These are phyloP conservation scores for Oreonectes daqikongensis DNA, from an alignment of 2,797 vertebrate species.

Conservation along the genomic window DNA sequence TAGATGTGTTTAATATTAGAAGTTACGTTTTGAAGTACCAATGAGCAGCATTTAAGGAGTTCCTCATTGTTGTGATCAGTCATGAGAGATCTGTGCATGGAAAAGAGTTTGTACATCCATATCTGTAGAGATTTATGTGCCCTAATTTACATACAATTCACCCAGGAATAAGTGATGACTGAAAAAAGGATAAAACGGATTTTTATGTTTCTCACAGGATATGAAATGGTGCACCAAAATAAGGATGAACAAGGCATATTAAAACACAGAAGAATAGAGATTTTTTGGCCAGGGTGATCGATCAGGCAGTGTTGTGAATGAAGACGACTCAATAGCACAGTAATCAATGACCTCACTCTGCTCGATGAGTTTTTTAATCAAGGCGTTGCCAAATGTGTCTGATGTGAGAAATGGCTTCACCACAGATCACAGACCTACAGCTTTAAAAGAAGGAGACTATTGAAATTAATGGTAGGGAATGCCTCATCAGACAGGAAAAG, in stretches of 20 bases:
- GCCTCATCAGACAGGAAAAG: conserved; percentile 18
- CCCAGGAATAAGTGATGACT: background rate
- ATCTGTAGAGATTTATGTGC: background rate
- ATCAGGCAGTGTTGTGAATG: conserved; percentile 52
- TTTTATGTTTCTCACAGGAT: background rate
- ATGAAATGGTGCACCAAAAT: background rate
- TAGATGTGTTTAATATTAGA: conserved; percentile 7
- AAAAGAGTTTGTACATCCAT: background rate
- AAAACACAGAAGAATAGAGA: conserved; percentile 6
- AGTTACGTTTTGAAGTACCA: conserved; percentile 7
- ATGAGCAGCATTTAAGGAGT: background rate
- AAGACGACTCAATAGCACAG: conserved; percentile 56
- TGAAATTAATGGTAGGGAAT: conserved; percentile 48
- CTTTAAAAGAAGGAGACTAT: conserved; percentile 28
- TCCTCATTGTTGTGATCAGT: background rate
- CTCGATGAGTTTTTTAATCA: conserved; percentile 58
- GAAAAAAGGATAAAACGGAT: background rate
- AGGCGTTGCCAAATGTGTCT: conserved; percentile 40
- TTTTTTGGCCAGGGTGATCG: conserved; percentile 11
- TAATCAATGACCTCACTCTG: conserved; percentile 55
- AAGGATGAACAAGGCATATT: background rate
- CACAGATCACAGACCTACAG: conserved; percentile 17
- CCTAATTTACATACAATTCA: background rate
- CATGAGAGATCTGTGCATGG: background rate
- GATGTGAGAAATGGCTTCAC: conserved; percentile 19